phyloP scores from a whole-genome alignment of 1,140 invertebrate genomes.

The Hypsibius dujardini region DNA sequence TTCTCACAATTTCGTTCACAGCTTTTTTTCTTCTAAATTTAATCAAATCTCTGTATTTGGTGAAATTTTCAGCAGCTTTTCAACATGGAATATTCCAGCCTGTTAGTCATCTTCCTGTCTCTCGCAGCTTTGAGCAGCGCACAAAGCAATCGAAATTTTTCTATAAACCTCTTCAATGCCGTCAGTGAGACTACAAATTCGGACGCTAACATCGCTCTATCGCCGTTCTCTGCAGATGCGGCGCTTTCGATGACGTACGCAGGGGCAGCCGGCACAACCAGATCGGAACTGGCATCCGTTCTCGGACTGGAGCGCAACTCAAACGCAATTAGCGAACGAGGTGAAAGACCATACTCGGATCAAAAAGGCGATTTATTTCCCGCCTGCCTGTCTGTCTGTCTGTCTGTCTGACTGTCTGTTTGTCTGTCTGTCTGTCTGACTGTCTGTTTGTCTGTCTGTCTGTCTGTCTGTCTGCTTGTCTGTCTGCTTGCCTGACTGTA shows the following conservation, averaged over 20 bases:
- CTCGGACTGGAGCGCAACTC: too few species aligned
- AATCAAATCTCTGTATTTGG: neutral
- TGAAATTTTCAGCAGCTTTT: neutral
- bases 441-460: too few species aligned
- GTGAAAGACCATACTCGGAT: too few species aligned
- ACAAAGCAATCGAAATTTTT: neutral
- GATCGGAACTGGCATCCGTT: too few species aligned
- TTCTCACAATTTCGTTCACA: neutral
- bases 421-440: too few species aligned
- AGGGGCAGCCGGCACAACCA: neutral
- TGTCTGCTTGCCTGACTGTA: too few species aligned
- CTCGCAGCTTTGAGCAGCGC: neutral
- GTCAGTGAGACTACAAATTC: neutral
- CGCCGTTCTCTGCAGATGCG: neutral
- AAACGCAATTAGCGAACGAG: too few species aligned
- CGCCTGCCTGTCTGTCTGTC: too few species aligned
- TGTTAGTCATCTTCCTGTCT: neutral
- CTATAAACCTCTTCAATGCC: neutral
- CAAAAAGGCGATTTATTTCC: too few species aligned
- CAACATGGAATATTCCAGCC: neutral
- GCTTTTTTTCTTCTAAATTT: neutral
- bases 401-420: too few species aligned
- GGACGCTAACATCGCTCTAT: neutral
- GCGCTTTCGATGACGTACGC: neutral
- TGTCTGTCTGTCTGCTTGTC: too few species aligned